Evolutionary conservation across 2,797 vertebrate species (phyloP).

Genomic region (Molossus molossus): DNA sequence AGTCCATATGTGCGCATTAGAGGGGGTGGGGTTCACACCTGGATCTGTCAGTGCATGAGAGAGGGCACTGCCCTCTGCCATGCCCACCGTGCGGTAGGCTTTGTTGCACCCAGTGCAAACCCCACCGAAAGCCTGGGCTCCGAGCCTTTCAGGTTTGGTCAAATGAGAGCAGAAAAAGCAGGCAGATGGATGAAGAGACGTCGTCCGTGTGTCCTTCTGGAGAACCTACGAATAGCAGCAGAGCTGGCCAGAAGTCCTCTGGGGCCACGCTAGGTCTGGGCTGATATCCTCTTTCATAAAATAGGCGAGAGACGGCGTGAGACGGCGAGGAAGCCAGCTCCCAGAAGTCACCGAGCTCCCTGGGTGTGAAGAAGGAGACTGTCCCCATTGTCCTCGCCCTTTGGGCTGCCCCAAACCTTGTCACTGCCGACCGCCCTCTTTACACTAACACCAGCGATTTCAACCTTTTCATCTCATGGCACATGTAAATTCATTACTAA

Average conservation of each 20-base stretch:
- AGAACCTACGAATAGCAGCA: not conserved
- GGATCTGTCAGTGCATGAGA: not conserved
- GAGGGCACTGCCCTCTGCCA: not conserved
- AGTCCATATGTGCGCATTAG: not conserved
- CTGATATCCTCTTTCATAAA: conserved; percentile 25
- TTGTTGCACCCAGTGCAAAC: not conserved
- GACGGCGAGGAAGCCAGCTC: not conserved
- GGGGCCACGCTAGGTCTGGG: not conserved
- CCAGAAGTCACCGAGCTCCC: not conserved
- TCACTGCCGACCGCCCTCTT: not conserved
- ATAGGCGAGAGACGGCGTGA: not conserved
- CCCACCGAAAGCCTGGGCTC: not conserved
- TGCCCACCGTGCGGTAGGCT: not conserved
- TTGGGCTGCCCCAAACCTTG: not conserved
- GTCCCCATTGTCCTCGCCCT: fast-evolving
- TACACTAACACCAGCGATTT: not conserved
- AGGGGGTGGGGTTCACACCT: not conserved
- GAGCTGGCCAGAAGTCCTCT: not conserved
- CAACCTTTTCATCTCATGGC: not conserved
- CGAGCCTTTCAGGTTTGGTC: not conserved
- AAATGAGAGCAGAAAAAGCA: not conserved
- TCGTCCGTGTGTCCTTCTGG: not conserved
- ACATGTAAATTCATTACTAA: not conserved
- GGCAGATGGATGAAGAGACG: not conserved
- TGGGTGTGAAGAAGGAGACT: not conserved